phyloP scores from a whole-genome alignment of 2,113 vertebrate species.

The Gymnocephalus cernua region DNA sequence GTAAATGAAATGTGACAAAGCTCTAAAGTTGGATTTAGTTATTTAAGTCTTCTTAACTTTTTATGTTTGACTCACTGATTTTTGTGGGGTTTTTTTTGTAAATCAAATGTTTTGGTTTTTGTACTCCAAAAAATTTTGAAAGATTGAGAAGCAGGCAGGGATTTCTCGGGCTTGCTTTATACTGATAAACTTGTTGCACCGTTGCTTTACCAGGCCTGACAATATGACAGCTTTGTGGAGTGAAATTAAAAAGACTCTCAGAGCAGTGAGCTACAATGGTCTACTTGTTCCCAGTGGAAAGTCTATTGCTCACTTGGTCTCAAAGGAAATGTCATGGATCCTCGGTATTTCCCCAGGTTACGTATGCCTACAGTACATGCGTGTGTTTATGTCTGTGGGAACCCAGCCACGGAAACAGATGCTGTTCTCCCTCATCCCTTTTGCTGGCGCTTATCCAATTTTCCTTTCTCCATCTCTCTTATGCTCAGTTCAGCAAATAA shows the following conservation, averaged over 20 bases:
- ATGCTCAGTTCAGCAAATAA: background rate
- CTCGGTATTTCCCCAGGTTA: constrained; percentile 56
- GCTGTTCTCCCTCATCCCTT: constrained; percentile 20
- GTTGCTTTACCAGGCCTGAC: background rate
- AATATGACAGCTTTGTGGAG: background rate
- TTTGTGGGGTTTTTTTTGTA: background rate
- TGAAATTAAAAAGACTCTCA: constrained; percentile 1
- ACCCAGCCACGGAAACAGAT: constrained; percentile 47
- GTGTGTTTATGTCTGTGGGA: constrained; percentile 8
- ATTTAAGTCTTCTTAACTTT: background rate
- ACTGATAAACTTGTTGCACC: background rate
- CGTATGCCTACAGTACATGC: background rate
- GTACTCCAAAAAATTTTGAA: background rate
- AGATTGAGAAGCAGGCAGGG: background rate
- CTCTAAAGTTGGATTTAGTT: background rate
- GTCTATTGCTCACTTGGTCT: constrained; percentile 34
- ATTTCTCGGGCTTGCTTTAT: background rate
- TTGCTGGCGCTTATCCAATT: constrained; percentile 11
- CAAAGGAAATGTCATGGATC: constrained; percentile 58
- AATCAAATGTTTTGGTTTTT: background rate
- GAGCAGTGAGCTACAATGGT: background rate
- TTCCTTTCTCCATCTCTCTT: background rate
- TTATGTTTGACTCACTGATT: background rate
- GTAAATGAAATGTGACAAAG: background rate
- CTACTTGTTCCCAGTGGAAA: constrained; percentile 60